A percentile compares a stretch with the other conserved stretches of the same genome.
phyloP scores from a whole-genome alignment of 1,140 invertebrate genomes.

The Cherax quadricarinatus region DNA sequence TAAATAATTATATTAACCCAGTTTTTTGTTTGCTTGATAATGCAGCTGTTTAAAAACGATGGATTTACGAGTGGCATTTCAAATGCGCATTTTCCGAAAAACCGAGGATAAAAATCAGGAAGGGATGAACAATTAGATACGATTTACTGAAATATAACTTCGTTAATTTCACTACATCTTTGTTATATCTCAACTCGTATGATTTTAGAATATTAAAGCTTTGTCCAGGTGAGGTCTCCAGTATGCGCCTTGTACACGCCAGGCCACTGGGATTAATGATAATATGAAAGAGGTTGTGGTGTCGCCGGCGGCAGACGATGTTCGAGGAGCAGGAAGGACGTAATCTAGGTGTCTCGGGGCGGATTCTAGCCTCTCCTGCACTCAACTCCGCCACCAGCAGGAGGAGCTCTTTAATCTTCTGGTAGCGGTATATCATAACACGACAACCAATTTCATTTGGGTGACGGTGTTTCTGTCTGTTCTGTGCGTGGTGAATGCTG shows the following conservation, averaged over 20 bases:
- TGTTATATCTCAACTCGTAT: no score
- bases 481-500: background rate
- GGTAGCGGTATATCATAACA: background rate
- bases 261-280: background rate
- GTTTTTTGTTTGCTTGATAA: no score
- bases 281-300: background rate
- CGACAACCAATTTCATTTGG: constrained; percentile 8
- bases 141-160: no score
- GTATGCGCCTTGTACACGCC: background rate
- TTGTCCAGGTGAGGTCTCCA: background rate
- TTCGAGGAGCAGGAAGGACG: background rate
- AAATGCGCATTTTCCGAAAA: no score
- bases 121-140: no score
- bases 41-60: no score
- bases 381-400: background rate
- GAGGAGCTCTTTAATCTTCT: background rate
- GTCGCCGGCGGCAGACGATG: background rate
- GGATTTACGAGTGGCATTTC: no score
- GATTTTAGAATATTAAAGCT: no score
- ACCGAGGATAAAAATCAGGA: no score
- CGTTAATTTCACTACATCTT: no score
- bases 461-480: constrained; percentile 1
- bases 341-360: background rate
- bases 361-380: background rate
- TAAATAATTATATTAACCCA: no score